Evolutionary conservation across 2,113 vertebrate genomes (phyloP), one percentile per base, ranked within the genome.

Genomic region (Myiozetetes cayanensis): DNA sequence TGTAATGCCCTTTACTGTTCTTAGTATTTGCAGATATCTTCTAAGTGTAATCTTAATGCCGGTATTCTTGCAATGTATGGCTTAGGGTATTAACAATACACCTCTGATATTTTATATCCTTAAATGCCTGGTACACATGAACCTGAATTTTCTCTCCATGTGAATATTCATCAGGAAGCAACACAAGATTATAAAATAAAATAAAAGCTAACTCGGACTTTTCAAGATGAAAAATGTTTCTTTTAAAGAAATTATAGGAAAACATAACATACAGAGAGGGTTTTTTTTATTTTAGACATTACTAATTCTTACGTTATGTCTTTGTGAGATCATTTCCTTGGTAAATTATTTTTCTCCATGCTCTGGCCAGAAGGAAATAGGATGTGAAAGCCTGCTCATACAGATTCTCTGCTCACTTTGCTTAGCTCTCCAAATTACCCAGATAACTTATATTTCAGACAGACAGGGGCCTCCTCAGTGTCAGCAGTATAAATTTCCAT

Each of bases 11-110:
- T 77, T 93, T 88, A 37, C 55, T 77, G 52, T 47, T 55, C 82
- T 67, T 63, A 85, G 68, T 66, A 93, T 91, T 91, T 94, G 46
- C 67, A 80, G 50, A 70, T 80, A 59, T 74, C 78, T 83, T 89
- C 65, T 56, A 72, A 44, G 49, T 65, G 68, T 71, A 86, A 87
- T 37, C 85, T 59, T 63, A 66, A 43, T 35, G 49, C 46, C 66
- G 35, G 11, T 58, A 56, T 82, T 85, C 53, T 72, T 88, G 55
- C 55, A 70, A 35, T 33, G 35, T 75, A 78, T 74, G 39, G 5
- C 25, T 80, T 43, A 53, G 55, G 46, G 72, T 85, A 72, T 90
- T 95, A 78, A 67, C 52, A 85, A 35, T 77, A 79, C 5, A 20
- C 46, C 46, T 78, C 66, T 85, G 78, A 52, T 68, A 55, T 66